Base-by-base conservation (phyloP, 2,888 invertebrate genomes). In the Gastrophysa polygoni region DNA sequence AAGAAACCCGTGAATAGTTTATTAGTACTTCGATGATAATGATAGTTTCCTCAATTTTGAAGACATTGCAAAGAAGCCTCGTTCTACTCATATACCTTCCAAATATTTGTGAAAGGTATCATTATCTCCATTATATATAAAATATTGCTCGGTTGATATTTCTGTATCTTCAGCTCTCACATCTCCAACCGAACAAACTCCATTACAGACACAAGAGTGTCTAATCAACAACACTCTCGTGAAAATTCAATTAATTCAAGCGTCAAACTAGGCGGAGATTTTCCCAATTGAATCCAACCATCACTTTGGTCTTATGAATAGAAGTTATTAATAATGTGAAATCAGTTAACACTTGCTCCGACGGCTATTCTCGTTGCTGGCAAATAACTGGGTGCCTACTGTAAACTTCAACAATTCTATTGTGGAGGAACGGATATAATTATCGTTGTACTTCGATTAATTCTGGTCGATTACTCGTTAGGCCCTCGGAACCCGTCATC, bases 341-440 rank as follows among this genome's bases (percentile, higher is more conserved):
- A 52, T 52, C 52, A 52, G 52, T 52, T 52, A 52, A 38, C 52
- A 52, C 52, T 20, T 52, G 21, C 24, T 21, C 1, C n/a, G 29
- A 32, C 5, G 29, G 6, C 29, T 20, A 21, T 14, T 17, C 28
- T 24, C 20, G 18, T 52, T 38, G 6, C 20, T 38, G n/a, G 11
- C 21, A 21, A 38, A 52, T 52, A 7, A 52, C 20, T 52, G 38
- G 34, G 34, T 18, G 52, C 32, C 34, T 38, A 14, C 18, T 14
- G 7, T 14, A 52, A 20, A 38, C 21, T 38, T 21, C 29, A 32
- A 38, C 34, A 38, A 20, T 38, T 10, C 38, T 7, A 34, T 52
- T 38, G 52, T 52, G 52, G 24, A 38, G 32, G 20, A 52, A 20
- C 52, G 52, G 52, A 52, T 21, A 52, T 52, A 11, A 52, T 52